These are phyloP conservation scores for Cyphomyrus discorhynchus DNA, from an alignment of 2,113 vertebrate species.

Conservation along the genomic window DNA sequence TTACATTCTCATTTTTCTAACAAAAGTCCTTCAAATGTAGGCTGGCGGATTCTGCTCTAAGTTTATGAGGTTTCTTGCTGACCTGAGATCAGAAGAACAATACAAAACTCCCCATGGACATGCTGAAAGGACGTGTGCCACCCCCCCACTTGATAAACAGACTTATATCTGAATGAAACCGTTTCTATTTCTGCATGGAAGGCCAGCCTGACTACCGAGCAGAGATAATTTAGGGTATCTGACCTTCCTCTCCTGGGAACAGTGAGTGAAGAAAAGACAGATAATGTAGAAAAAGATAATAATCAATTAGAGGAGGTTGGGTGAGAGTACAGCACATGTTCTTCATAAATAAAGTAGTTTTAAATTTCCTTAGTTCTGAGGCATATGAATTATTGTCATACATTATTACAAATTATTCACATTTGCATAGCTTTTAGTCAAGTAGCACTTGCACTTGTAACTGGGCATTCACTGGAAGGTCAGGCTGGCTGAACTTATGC, in stretches of 20 bases:
- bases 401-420: not conserved
- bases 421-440: not conserved
- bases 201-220: not conserved
- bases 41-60: not conserved
- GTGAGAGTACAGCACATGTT: not conserved
- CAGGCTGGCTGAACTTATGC: not conserved
- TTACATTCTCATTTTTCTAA: not conserved
- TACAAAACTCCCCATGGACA: not conserved
- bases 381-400: not conserved
- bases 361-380: not conserved
- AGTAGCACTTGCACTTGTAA: not conserved
- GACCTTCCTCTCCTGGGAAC: conserved; percentile 5
- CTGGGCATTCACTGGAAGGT: not conserved
- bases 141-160: not conserved
- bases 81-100: not conserved
- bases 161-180: not conserved
- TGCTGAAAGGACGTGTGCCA: not conserved
- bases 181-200: not conserved
- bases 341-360: not conserved
- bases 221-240: not conserved
- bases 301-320: not conserved
- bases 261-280: not conserved
- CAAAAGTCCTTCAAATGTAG: not conserved
- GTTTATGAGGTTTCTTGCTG: not conserved
- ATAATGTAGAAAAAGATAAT: not conserved